Conservation (phyloP, 2,888 invertebrate genomes). For the Netelia fuscicornis region DNA sequence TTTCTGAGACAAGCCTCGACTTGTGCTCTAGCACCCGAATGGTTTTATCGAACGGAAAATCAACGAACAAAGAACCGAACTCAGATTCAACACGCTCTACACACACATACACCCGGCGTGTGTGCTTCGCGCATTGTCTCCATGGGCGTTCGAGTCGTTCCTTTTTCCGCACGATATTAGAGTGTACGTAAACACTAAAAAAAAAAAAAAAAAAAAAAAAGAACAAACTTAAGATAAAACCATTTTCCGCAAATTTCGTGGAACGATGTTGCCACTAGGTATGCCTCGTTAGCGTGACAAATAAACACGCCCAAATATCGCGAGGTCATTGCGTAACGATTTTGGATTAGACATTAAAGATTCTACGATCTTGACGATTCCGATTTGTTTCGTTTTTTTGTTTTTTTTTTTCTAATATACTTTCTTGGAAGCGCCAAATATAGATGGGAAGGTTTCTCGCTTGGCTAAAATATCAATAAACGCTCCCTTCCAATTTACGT, state of each 20-base stretch:
- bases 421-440: constrained; percentile 64
- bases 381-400: neutral
- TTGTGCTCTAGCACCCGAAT: constrained; percentile 71
- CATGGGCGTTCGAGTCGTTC: constrained; percentile 18
- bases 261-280: constrained; percentile 30
- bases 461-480: constrained; percentile 40
- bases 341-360: constrained; percentile 40
- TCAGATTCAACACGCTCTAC: constrained; percentile 9
- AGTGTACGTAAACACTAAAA: constrained; percentile 44
- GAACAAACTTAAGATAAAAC: constrained; percentile 11
- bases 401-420: constrained; percentile 44
- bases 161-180: constrained; percentile 39
- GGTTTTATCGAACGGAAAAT: constrained; percentile 54
- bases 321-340: constrained; percentile 64
- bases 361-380: constrained; percentile 51
- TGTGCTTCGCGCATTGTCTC: constrained; percentile 15
- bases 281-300: constrained; percentile 16
- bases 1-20: constrained; percentile 67
- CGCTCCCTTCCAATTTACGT: constrained; percentile 29
- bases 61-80: constrained; percentile 12
- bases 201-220: neutral
- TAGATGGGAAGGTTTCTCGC: constrained; percentile 24
- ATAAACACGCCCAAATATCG: constrained; percentile 35
- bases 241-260: constrained; percentile 37
- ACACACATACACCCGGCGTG: neutral